Evolutionary conservation across 2,888 invertebrate species (phyloP).

Genomic region (Coleophora flavipennella): DNA sequence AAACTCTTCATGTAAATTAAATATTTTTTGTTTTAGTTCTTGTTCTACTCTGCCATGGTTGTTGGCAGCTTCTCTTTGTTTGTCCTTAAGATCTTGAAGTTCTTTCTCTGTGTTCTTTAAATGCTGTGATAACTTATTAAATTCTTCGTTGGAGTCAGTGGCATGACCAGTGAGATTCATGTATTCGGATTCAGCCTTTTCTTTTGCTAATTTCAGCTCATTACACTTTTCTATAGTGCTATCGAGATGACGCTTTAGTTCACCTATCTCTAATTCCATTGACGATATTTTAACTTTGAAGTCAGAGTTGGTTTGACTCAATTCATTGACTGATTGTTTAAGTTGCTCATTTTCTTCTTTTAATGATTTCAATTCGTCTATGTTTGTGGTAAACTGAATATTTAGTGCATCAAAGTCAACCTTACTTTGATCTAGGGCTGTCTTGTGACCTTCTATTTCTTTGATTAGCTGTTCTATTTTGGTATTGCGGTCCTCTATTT

Average conservation of each 20-base stretch:
- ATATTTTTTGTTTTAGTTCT: constrained; percentile 59
- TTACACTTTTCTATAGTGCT: constrained; percentile 71
- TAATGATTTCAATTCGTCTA: constrained; percentile 51
- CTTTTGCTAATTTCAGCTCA: constrained; percentile 71
- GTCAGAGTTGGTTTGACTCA: constrained; percentile 46
- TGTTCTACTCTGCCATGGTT: constrained; percentile 59
- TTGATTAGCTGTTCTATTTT: constrained; percentile 63
- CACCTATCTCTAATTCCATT: constrained; percentile 70
- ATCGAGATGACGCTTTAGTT: constrained; percentile 70
- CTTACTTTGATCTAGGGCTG: constrained; percentile 57
- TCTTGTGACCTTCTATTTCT: constrained; percentile 61
- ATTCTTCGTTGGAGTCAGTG: constrained; percentile 73
- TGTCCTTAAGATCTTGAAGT: constrained; percentile 64
- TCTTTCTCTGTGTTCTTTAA: constrained; percentile 72
- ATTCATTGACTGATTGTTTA: constrained; percentile 51
- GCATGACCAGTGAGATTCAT: constrained; percentile 71
- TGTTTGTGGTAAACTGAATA: constrained; percentile 56
- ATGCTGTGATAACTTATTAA: constrained; percentile 68
- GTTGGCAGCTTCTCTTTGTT: constrained; percentile 51
- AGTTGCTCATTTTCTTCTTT: constrained; percentile 58
- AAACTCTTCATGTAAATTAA: constrained; percentile 57
- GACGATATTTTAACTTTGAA: constrained; percentile 51
- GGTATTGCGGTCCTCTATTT: constrained; percentile 61
- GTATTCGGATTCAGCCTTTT: constrained; percentile 73
- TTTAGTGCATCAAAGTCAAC: constrained; percentile 60